Evolutionary conservation across 2,113 vertebrate genomes (phyloP).

Genomic region (Proterorhinus semilunaris): DNA sequence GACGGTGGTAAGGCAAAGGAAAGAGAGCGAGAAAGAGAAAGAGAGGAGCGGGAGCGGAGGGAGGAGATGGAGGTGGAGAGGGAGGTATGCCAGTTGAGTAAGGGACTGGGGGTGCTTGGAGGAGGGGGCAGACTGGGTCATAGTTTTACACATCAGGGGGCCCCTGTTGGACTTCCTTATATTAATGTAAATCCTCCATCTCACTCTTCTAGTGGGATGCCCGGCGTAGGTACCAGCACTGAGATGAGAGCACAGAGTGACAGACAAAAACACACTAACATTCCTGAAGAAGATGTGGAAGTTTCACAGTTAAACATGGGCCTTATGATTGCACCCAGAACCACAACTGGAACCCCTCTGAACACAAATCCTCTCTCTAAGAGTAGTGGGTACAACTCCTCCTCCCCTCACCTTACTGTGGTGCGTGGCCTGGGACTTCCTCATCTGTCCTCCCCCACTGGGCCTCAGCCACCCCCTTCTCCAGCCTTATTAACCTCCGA

Average conservation of each 20-base stretch:
- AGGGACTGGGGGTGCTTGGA: conserved; percentile 74
- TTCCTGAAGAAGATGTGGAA: conserved; percentile 76
- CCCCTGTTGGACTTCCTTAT: conserved; percentile 52
- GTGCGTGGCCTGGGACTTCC: conserved; percentile 60
- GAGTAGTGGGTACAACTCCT: conserved; percentile 57
- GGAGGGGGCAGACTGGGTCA: conserved; percentile 46
- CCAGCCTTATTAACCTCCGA: conserved; percentile 51
- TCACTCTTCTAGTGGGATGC: conserved; percentile 40
- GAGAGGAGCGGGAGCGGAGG: conserved; percentile 74
- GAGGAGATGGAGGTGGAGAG: conserved; percentile 78
- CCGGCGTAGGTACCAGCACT: not conserved
- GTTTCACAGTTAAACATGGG: conserved; percentile 72
- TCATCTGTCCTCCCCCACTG: conserved; percentile 47
- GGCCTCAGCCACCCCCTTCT: conserved; percentile 53
- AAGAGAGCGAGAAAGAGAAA: conserved; percentile 70
- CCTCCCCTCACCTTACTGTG: conserved; percentile 64
- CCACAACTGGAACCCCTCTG: conserved; percentile 42
- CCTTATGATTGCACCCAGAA: conserved; percentile 37
- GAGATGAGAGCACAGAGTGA: conserved; percentile 28
- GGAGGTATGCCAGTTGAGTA: conserved; percentile 87
- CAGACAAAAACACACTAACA: conserved; percentile 66
- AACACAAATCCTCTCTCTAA: conserved; percentile 72
- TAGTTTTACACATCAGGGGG: conserved; percentile 56
- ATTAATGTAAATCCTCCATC: conserved; percentile 53
- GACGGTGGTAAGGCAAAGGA: conserved; percentile 68